Percentiles rank a stretch among this genome's conserved stretches.
Conservation (phyloP, 2,113 vertebrate genomes). For the Scolopax mira region DNA sequence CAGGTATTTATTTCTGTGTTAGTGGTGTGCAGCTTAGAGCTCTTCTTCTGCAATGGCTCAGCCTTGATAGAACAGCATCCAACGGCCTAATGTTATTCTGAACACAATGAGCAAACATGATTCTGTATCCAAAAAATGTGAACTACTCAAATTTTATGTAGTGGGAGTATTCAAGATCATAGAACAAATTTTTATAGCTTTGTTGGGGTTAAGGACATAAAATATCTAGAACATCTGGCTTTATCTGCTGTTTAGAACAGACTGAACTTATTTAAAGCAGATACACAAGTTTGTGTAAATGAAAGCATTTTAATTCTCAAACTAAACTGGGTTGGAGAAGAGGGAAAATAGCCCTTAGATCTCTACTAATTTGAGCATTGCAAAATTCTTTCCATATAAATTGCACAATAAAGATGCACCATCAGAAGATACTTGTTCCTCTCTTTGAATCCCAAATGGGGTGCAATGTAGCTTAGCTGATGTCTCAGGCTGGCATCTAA, state of each 20-base stretch:
- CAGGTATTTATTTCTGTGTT: background rate
- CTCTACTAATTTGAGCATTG: background rate
- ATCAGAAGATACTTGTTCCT: background rate
- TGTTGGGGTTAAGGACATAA: background rate
- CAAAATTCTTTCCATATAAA: background rate
- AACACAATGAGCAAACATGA: background rate
- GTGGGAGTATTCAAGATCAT: background rate
- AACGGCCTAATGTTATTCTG: background rate
- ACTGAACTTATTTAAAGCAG: background rate
- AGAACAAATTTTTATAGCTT: background rate
- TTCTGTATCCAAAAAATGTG: background rate
- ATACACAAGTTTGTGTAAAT: background rate
- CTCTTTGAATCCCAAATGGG: background rate
- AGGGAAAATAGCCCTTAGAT: background rate
- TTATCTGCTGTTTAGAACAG: slow-evolving; percentile 3
- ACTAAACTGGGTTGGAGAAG: background rate
- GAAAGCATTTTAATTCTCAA: background rate
- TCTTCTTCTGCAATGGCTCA: background rate
- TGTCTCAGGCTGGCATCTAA: background rate
- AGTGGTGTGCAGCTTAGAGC: background rate
- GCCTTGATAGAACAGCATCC: background rate
- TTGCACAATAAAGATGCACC: background rate
- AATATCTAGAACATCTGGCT: slow-evolving; percentile 10
- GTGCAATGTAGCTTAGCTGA: background rate
- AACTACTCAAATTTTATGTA: background rate